These are phyloP conservation scores for Zhuqinia jingwanae DNA, from an alignment of 2,888 invertebrate genomes.

Conservation along the genomic window DNA sequence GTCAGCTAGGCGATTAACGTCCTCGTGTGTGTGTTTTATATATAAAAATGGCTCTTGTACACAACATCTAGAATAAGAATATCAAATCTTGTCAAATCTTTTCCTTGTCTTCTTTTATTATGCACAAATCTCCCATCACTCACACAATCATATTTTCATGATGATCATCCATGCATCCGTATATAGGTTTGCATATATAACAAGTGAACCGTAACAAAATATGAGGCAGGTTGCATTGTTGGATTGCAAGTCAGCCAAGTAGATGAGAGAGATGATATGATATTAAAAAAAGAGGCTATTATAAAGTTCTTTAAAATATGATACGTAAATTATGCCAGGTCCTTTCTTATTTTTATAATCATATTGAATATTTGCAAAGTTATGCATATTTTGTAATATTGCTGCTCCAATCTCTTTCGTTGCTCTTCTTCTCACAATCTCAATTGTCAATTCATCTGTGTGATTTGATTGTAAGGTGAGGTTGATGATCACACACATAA, in stretches of 20 bases:
- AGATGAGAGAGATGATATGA: too few relatives aligned
- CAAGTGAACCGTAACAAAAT: slow-evolving; percentile 56
- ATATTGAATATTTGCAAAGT: not conserved
- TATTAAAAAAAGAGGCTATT: too few relatives aligned
- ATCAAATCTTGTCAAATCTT: slow-evolving; percentile 61
- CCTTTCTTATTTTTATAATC: not conserved
- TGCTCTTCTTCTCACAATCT: not conserved
- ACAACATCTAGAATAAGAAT: not conserved
- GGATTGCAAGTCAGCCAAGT: not conserved
- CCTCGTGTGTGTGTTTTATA: slow-evolving; percentile 24
- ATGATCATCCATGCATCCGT: slow-evolving; percentile 34
- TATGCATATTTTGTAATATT: not conserved
- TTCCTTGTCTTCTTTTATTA: slow-evolving; percentile 37
- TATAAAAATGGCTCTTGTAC: not conserved
- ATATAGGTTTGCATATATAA: slow-evolving; percentile 50
- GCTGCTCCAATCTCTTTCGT: not conserved
- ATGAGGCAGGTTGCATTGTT: slow-evolving; percentile 18
- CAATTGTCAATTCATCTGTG: slow-evolving; percentile 45
- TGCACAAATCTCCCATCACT: slow-evolving; percentile 33
- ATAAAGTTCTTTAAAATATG: not conserved
- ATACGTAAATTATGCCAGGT: not conserved
- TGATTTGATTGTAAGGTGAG: slow-evolving; percentile 12
- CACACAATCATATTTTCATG: not conserved
- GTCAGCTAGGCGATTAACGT: slow-evolving; percentile 55
- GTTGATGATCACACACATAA: not conserved